Base-by-base conservation (phyloP, 2,113 vertebrate species). In the Siniperca chuatsi region DNA sequence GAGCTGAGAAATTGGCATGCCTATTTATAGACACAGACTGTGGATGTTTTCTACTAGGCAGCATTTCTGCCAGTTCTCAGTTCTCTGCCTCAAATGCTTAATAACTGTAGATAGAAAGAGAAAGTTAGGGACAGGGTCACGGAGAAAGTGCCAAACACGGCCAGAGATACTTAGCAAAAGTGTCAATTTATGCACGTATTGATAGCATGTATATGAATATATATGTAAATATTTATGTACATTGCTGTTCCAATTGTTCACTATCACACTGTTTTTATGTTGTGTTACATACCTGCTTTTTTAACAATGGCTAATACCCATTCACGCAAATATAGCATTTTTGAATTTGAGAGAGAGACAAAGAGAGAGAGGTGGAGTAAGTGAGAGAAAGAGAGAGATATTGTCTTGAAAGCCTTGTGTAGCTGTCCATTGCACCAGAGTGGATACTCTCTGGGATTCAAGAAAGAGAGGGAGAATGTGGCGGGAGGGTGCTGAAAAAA, bases 1-100 rank as follows among this genome's bases (percentile, higher is more conserved):
- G 81, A n/a, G 75, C 33, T 15, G 52, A 83, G 57, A 90, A 86
- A 92, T 78, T 83, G 88, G 62, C 87, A 81, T 70, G 50, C 85
- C 87, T 92, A 93, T 94, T 92, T 91, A 87, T 92, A 92, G 89
- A 57, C 29, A 15, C 52, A 80, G 83, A 89, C 87, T 89, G 75
- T 82, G 76, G 87, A 65, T 52, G 90, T 78, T 90, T 86, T 81
- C 86, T 84, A 65, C 68, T 9, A 48, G 78, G 80, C 85, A 37
- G 58, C 78, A 79, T 85, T 68, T 73, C 81, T 84, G 78, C 29
- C 29, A 29, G 29, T 29, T 29, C 29, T 29, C 29, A 29, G n/a
- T 72, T 13, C 75, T 70, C 4, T 64, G 48, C 50, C 55, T 80
- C 65, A 61, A 52, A 80, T 13, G 72, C 70, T 81, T 55, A 42